Evolutionary conservation across 2,888 invertebrate genomes (phyloP).

Genomic region (Exephanes ischioxanthus): DNA sequence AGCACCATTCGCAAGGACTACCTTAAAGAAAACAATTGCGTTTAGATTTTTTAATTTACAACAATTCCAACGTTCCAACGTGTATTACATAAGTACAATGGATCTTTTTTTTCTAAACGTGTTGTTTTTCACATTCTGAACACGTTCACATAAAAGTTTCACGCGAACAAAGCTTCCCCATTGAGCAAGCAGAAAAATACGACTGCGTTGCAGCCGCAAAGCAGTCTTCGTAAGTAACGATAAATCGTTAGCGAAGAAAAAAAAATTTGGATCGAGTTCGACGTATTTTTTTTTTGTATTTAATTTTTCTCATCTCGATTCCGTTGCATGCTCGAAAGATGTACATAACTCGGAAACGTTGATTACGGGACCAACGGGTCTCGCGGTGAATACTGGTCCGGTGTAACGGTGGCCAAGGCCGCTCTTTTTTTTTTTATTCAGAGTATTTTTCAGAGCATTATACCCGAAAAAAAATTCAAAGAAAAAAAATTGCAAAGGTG

Average conservation of each 20-base stretch:
- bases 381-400: slow-evolving; percentile 4
- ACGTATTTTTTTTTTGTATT: neutral
- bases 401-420: slow-evolving; percentile 21
- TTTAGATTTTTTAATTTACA: neutral
- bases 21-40: neutral
- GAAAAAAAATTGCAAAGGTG: slow-evolving; percentile 17
- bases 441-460: neutral
- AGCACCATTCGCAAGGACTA: too few species aligned
- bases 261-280: too few species aligned
- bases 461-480: neutral
- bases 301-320: neutral
- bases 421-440: slow-evolving; percentile 20
- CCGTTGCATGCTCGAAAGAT: slow-evolving; percentile 1
- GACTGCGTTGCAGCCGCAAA: too few species aligned
- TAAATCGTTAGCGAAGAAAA: too few species aligned
- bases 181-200: too few species aligned
- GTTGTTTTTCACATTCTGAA: too few species aligned
- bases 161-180: too few species aligned
- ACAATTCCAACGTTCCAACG: neutral
- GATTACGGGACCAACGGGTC: slow-evolving; percentile 7
- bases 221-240: too few species aligned
- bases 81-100: neutral
- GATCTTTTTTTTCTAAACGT: too few species aligned
- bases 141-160: too few species aligned
- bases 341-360: neutral